Evolutionary conservation across 2,797 vertebrate genomes (phyloP).

Genomic region (Zalophus californianus): DNA sequence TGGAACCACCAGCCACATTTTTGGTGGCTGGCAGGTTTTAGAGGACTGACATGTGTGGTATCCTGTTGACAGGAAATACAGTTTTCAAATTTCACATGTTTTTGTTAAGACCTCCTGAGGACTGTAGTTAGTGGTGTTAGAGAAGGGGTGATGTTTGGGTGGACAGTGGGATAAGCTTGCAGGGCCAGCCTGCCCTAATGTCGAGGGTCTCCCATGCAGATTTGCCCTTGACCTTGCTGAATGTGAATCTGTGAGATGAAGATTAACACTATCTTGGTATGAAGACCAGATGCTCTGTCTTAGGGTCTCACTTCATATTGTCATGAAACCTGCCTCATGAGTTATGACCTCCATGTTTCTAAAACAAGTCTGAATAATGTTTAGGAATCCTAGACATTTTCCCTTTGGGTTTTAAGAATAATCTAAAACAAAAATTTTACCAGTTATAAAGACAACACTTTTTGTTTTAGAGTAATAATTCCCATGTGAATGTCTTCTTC

Average conservation of each 20-base stretch:
- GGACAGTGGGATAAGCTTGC: background rate
- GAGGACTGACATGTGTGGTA: background rate
- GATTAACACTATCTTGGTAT: background rate
- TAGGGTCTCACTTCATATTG: background rate
- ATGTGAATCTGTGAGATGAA: background rate
- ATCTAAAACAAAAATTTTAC: background rate
- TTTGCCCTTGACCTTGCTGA: background rate
- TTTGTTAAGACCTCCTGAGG: background rate
- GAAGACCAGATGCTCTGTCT: background rate
- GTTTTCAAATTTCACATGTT: background rate
- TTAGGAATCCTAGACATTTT: background rate
- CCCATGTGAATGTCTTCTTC: background rate
- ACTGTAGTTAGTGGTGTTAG: background rate
- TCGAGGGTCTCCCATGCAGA: background rate
- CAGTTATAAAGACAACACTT: background rate
- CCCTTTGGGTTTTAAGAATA: background rate
- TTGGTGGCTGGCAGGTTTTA: background rate
- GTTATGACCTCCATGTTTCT: background rate
- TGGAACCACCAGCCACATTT: background rate
- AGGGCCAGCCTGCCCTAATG: background rate
- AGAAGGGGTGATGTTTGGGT: background rate
- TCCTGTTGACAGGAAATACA: background rate
- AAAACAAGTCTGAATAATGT: background rate
- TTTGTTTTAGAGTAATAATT: background rate
- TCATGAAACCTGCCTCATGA: background rate